Base-by-base conservation (phyloP, 2,888 invertebrate species). In the Baccha elongata region DNA sequence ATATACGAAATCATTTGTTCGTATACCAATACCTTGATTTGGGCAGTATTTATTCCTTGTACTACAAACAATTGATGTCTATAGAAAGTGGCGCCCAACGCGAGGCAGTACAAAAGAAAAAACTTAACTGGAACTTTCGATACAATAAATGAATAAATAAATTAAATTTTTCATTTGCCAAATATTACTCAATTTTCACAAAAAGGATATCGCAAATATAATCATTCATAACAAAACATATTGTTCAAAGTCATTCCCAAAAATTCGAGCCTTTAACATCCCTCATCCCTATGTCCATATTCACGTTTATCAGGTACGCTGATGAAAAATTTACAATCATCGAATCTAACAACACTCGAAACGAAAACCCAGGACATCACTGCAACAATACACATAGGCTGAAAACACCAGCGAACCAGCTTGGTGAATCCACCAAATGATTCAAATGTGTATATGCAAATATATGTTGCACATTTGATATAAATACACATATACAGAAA, bases 361-460 rank as follows among this genome's bases (percentile, higher is more conserved):
- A 23, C n/a, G 23, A 58, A n/a, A 65, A 53, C 50, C 26, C 55
- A 69, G 80, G 80, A 75, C 80, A 81, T 80, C 35, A 52, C 44
- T 44, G 71, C 67, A 52, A 58, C 62, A 80, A 55, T 29, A 60
- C 55, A 76, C 44, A 52, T 42, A 67, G 15, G 32, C 21, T 13
- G 6, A 32, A 23, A 46, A 48, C 15, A 50, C 50, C 26, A 37
- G 13, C 23, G 7, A 15, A 17, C 15, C 19, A 21, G 15, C 65
- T 21, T 52, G 17, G 44, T 17, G 64, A 60, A 11, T 40, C 62
- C 17, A 19, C 71, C 83, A 76, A 83, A 75, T 62, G 67, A 46
- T 76, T 76, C 72, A 73, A 83, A 62, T 52, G 65, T 52, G 58
- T 68, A 67, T 68, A 83, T 68, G 78, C 72, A 83, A 78, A 72